Base-by-base conservation (phyloP, 2,797 vertebrate genomes). In the Rousettus madagascariensis region DNA sequence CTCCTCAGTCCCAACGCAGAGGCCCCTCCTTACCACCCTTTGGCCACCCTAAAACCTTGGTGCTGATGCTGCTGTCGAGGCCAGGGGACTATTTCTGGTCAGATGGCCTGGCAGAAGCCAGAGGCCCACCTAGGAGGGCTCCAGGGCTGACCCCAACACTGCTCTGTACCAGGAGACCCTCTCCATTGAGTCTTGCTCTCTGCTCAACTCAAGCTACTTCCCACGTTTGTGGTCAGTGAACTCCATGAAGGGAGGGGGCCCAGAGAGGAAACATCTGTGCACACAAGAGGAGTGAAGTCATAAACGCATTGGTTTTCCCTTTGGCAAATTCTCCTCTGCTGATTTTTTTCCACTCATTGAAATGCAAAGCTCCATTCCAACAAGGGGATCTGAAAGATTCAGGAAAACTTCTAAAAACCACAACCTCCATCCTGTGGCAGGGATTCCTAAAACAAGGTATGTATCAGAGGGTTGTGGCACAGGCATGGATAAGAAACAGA, bases 231-330 rank as follows among this genome's bases (percentile, higher is more conserved):
- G 86, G 92, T 96, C 97, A 91, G 96, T 90, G 96, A 97, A 94
- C 86, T 95, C 83, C 13, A 6, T 30, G 97, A 94, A 97, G 95
- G 95, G 88, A 97, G 84, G 85, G 97, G 91, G 91, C 63, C 71
- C 77, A n/a, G 55, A 95, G 94, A 98, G 98, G 98, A 98, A 98
- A 98, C 98, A 98, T 98, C 98, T 98, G 98, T 95, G 95, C 22
- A 8, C 16, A 90, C 79, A 90, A 77, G 75, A 88, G 74, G 90
- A 95, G 86, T 90, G 91, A 93, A 86, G 79, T 79, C 95, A 95
- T 68, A 92, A 88, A 75, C 2, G 16, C 94, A 82, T 86, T 79
- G 85, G 66, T 96, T 89, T 94, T 95, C 71, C 79, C 74, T 83
- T 85, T 86, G 51, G 88, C 82, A 95, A 88, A 68, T 79, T 38